A percentile compares a stretch with the other conserved stretches of the same genome.
These are phyloP conservation scores for Tetragnatha montana DNA, from an alignment of 2,888 invertebrate species.

Conservation along the genomic window DNA sequence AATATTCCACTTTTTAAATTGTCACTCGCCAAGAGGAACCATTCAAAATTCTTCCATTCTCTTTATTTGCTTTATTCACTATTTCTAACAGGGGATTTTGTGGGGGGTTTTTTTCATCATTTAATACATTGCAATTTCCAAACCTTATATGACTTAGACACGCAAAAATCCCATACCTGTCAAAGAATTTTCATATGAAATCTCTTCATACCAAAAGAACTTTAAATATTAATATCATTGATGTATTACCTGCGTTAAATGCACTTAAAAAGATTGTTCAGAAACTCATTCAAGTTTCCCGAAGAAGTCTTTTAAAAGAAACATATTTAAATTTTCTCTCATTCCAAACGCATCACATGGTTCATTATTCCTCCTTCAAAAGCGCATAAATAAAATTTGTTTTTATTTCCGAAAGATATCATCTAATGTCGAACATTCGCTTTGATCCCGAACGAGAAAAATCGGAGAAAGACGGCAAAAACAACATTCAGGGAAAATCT, in stretches of 20 bases:
- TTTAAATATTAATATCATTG: not conserved
- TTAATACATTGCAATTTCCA: too few species aligned
- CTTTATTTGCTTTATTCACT: too few species aligned
- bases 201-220: not conserved
- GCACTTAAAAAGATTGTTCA: not conserved
- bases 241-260: not conserved
- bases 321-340: not conserved
- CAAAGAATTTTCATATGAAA: too few species aligned
- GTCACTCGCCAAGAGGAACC: too few species aligned
- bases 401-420: not conserved
- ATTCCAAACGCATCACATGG: constrained; percentile 7
- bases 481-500: constrained; percentile 11
- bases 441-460: constrained; percentile 5
- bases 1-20: too few species aligned
- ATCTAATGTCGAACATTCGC: constrained; percentile 21
- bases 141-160: too few species aligned
- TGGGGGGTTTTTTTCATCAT: too few species aligned
- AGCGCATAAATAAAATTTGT: not conserved
- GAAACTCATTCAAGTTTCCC: not conserved
- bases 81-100: too few species aligned
- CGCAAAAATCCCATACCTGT: too few species aligned
- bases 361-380: not conserved
- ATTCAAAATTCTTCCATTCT: too few species aligned
- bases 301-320: not conserved
- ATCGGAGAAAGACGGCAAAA: not conserved